Conservation (phyloP, 2,888 invertebrate genomes). For the Diarsia mendica region DNA sequence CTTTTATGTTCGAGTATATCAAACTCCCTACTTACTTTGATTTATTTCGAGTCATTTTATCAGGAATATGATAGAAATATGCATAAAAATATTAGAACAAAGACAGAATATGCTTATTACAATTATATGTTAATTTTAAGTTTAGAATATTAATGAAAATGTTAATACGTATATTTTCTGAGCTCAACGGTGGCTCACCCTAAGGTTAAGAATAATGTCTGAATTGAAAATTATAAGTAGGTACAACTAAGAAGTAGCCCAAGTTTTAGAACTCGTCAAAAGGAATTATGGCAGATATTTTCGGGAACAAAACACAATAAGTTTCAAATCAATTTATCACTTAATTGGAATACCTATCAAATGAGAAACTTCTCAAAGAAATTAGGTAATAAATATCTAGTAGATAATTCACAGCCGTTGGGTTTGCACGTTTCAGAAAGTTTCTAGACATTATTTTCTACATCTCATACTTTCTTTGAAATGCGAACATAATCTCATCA, state of each 20-base stretch:
- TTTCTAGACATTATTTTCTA: slow-evolving; percentile 33
- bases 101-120: slow-evolving; percentile 13
- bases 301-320: slow-evolving; percentile 40
- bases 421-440: slow-evolving; percentile 24
- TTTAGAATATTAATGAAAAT: slow-evolving; percentile 14
- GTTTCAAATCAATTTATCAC: slow-evolving; percentile 26
- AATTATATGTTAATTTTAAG: slow-evolving; percentile 33
- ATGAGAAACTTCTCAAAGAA: slow-evolving; percentile 24
- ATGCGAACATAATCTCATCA: slow-evolving; percentile 48
- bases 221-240: slow-evolving; percentile 1
- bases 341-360: slow-evolving; percentile 33
- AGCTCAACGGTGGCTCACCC: background rate
- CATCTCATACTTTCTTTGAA: slow-evolving; percentile 5
- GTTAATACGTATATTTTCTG: slow-evolving; percentile 2
- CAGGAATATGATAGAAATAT: slow-evolving; percentile 16
- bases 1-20: slow-evolving; percentile 46
- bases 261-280: slow-evolving; percentile 10
- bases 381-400: slow-evolving; percentile 34
- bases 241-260: background rate
- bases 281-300: slow-evolving; percentile 21
- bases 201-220: slow-evolving; percentile 11
- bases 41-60: slow-evolving; percentile 50
- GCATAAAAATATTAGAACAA: slow-evolving; percentile 32
- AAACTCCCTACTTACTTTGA: slow-evolving; percentile 50
- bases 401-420: slow-evolving; percentile 35